These are phyloP conservation scores for Gasterosteus nipponicus DNA, from an alignment of 2,113 vertebrate species.

Conservation along the genomic window DNA sequence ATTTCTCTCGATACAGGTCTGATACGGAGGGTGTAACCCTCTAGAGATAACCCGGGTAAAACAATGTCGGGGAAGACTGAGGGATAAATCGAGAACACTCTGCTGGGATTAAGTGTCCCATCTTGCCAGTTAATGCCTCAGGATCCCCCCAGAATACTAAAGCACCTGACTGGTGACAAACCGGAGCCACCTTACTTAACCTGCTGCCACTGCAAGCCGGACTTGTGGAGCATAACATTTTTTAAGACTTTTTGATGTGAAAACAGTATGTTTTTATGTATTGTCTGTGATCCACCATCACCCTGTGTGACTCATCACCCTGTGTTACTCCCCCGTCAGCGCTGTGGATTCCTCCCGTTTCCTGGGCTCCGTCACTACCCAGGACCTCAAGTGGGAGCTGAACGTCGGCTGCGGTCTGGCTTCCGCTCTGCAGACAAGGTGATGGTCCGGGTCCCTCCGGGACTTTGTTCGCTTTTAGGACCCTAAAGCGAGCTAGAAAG, in stretches of 20 bases:
- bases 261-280: not conserved
- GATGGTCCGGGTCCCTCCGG: too few species aligned
- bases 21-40: not conserved
- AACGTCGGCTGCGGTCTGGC: too few species aligned
- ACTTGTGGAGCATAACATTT: not conserved
- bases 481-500: too few species aligned
- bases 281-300: too few species aligned
- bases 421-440: too few species aligned
- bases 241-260: not conserved
- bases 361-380: too few species aligned
- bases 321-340: too few species aligned
- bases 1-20: not conserved
- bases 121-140: constrained; percentile 8
- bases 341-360: too few species aligned
- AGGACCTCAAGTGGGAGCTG: too few species aligned
- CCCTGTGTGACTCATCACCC: too few species aligned
- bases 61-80: not conserved
- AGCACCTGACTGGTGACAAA: not conserved
- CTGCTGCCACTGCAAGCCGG: not conserved
- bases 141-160: not conserved
- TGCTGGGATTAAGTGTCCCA: constrained; percentile 10
- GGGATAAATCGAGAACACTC: constrained; percentile 10
- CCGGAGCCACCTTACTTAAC: constrained; percentile 10
- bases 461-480: too few species aligned
- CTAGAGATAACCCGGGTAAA: not conserved